Evolutionary conservation across 2,888 invertebrate genomes (phyloP), one percentile per base, ranked within the genome.

Genomic region (Oligia fasciuncula): DNA sequence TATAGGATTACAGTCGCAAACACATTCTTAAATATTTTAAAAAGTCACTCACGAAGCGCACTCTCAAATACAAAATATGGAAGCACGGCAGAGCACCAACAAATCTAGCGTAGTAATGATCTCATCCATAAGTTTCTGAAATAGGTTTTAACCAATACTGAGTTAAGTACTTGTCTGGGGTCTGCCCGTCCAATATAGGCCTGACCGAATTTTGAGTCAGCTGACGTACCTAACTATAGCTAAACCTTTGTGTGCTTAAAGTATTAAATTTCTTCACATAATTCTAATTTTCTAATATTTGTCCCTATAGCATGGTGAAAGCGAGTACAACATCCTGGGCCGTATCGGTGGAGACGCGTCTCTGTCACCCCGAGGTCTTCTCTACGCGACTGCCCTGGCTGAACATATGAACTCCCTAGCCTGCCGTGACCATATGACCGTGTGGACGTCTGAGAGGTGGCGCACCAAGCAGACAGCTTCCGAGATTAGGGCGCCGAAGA

Each of bases 271-370:
- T 23, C 35, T n/a, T 69, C 8, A 23, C 14, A 54, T 4, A 23
- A 14, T 0, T 35, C 82, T 80, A 54, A 80, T 62, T 69, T 60
- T 11, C 19, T 23, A 11, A 29, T 11, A 60, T 71, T 83, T 85
- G 19, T 71, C 17, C 46, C 54, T 76, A 8, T 94, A 99, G 98
- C 99, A 99, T 94, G 99, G 99, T 4, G 99, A 99, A 94, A 99
- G 99, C 92, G 98, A 98, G 91, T 98, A 98, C 97, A 99, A 99
- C 94, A 97, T 99, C 4, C 96, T 98, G 23, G 99, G 99, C 0
- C 97, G 98, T 82, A 99, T 99, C 89, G 99, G 99, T 0, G 99
- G 99, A 2, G 99, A 99, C 94, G 98, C 99, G 19, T 97, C 98
- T 46, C 96, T 99, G 66, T 99, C 99, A 13, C 97, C 98, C 0